These are phyloP conservation scores for Acridotheres tristis DNA, from an alignment of 2,797 vertebrate species.

Conservation along the genomic window DNA sequence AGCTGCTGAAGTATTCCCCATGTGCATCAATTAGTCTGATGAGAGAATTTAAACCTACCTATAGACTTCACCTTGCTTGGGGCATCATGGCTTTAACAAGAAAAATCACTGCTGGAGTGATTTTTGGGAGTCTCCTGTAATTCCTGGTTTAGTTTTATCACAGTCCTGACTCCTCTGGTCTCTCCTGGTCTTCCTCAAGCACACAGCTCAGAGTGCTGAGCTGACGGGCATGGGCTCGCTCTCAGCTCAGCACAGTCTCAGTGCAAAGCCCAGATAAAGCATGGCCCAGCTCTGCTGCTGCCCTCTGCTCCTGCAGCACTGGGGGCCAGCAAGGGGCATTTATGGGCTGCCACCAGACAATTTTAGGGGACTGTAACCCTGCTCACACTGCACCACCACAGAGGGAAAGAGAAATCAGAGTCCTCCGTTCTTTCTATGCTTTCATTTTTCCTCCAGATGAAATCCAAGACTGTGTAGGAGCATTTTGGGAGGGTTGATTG, in stretches of 20 bases:
- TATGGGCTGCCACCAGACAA: not conserved
- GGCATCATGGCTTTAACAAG: not conserved
- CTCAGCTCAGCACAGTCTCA: not conserved
- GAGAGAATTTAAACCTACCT: not conserved
- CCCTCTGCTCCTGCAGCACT: not conserved
- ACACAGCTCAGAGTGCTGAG: not conserved
- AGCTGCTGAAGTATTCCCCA: not conserved
- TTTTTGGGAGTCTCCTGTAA: not conserved
- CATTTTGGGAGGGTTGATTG: not conserved
- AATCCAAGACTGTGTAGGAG: not conserved
- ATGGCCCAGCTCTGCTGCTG: not conserved
- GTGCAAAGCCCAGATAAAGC: not conserved
- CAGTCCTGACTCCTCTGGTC: not conserved
- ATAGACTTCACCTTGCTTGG: not conserved
- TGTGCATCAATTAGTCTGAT: not conserved
- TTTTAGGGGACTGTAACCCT: not conserved
- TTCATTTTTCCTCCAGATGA: not conserved
- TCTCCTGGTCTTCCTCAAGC: not conserved
- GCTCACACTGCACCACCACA: not conserved
- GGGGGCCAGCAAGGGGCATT: not conserved
- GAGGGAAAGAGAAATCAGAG: not conserved
- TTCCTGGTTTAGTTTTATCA: not conserved
- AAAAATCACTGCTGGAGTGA: not conserved
- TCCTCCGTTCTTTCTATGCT: not conserved
- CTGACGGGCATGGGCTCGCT: fast-evolving